Base-by-base conservation (phyloP, 2,797 vertebrate species). In the Sebastes iracundus region DNA sequence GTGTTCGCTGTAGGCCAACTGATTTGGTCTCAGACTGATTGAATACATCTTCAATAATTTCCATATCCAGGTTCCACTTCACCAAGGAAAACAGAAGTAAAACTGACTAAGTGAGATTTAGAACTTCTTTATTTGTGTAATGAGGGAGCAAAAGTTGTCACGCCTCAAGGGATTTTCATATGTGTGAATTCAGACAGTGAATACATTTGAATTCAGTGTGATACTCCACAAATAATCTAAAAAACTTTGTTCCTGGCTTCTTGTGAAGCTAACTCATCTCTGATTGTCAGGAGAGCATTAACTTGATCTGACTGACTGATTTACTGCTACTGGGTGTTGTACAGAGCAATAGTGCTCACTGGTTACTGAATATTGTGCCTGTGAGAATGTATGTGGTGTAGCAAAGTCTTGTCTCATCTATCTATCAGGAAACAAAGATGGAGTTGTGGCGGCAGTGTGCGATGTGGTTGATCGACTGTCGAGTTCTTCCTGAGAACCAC, bases 391-490 rank as follows among this genome's bases (percentile, higher is more conserved):
- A 18, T 52, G 22, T 7, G 16, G 14, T 46, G 3, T 46, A 46
- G 42, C 16, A 46, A 46, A 46, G 42, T 46, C 42, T 46, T 52
- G 18, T 10, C 49, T 52, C 20, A 25, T 70, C 42, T 10, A 20
- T 32, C 28, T 71, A 14, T 63, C 81, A 83, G 80, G 80, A 77
- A 82, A 56, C 72, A 74, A 82, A 90, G 76, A 99, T 99, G 98
- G 98, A 99, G 92, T 80, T 96, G 72, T 99, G 98, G 98, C 94
- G 96, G 1, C 98, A 98, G 49, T 99, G 98, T 3, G 96, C 96
- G 3, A 86, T 69, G n/a, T 99, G 98, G 98, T 88, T 99, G 64
- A 98, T 99, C 63, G 95, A 97, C 2, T 98, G 97, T 13, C 92
- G 97, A 5, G 98, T 99, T 20, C 95, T 99, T 72, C 97, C 98